A percentile compares a stretch with the other conserved stretches of the same genome.
These are phyloP conservation scores for Volucella inflata DNA, from an alignment of 2,888 invertebrate genomes.

Conservation along the genomic window DNA sequence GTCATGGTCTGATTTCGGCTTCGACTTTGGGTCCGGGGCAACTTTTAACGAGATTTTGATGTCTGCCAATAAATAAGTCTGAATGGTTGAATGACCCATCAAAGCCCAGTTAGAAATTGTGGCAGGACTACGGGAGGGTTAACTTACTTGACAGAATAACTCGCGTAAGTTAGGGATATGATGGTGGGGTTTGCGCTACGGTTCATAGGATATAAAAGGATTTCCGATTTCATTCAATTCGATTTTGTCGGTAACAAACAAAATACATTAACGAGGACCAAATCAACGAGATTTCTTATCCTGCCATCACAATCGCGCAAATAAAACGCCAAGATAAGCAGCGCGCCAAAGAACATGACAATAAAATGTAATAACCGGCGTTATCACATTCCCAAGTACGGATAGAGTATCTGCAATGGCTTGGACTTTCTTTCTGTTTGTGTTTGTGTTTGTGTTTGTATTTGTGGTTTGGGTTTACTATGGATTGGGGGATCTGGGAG, in stretches of 20 bases:
- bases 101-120: slow-evolving; percentile 31
- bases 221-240: slow-evolving; percentile 65
- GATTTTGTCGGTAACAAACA: slow-evolving; percentile 65
- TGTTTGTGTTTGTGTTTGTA: neutral
- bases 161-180: neutral
- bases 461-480: slow-evolving; percentile 6
- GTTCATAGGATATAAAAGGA: slow-evolving; percentile 52
- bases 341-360: slow-evolving; percentile 67
- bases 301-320: slow-evolving; percentile 40
- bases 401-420: neutral
- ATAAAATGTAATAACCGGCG: slow-evolving; percentile 75
- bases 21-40: slow-evolving; percentile 9
- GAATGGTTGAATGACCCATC: slow-evolving; percentile 74
- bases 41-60: slow-evolving; percentile 75
- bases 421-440: no score
- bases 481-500: slow-evolving; percentile 12
- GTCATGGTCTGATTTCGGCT: neutral
- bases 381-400: slow-evolving; percentile 57
- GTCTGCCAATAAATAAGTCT: slow-evolving; percentile 72
- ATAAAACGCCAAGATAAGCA: slow-evolving; percentile 61
- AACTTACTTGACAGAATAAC: no score
- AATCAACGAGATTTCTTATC: slow-evolving; percentile 46
- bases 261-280: slow-evolving; percentile 65
- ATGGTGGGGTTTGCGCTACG: neutral
- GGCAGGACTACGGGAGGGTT: neutral